Base-by-base conservation (phyloP, 2,113 vertebrate genomes). In the Phainopepla nitens region DNA sequence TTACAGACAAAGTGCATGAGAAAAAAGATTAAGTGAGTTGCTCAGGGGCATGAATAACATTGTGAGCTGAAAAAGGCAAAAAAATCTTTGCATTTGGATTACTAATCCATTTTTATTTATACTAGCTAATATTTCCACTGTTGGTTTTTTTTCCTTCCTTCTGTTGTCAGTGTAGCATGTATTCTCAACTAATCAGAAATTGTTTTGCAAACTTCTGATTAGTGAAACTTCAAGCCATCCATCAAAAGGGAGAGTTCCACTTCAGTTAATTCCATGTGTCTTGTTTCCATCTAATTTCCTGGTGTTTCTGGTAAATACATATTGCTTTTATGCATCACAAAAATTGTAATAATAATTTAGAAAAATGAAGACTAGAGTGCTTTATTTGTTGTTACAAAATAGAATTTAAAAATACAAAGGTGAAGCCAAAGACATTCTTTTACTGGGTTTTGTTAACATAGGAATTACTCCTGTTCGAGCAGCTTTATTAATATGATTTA, bases 1-100 rank as follows among this genome's bases (percentile, higher is more conserved):
- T 93, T 96, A 82, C 45, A 90, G 79, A 91, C 73, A 87, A 89
- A 94, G 72, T 39, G 29, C 7, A 1, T 69, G 64, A 91, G 64
- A 64, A 62, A 71, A 84, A 81, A 84, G 83, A 95, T 92, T 60
- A 57, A 96, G 77, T 88, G 93, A 60, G 60, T 96, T 86, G 95
- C 96, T 91, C 62, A 75, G 44, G 82, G 94, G 92, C 92, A 95
- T 80, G 90, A 90, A 94, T 94, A 92, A 87, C 64, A 73, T 56
- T 94, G 77, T 69, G 75, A 93, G 56, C 42, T 77, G 50, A 86
- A 93, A 92, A 85, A 51, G 35, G 35, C 1, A 41, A 71, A 62
- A 61, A 73, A 50, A 41, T 82, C 68, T 94, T 85, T 94, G 78
- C 82, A 44, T 70, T 86, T 62, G 57, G 53, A 82, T 69, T 96